A percentile compares a stretch with the other conserved stretches of the same genome.
Conservation (phyloP, 2,888 invertebrate species). For the Trachelus tabidus region DNA sequence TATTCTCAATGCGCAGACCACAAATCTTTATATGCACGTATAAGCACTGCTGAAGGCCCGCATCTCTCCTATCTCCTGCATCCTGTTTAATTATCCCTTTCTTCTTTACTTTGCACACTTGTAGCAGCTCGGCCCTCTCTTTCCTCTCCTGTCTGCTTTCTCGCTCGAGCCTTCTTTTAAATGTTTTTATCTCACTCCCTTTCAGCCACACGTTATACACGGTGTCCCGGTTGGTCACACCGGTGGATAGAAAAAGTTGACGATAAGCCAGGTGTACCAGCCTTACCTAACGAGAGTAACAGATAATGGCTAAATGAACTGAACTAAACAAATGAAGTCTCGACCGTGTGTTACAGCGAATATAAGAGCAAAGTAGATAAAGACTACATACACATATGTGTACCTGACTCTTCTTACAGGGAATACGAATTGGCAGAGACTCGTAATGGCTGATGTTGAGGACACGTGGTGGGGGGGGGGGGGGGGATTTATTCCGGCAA, state of each 20-base stretch:
- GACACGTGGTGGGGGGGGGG: neutral
- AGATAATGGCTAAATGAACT: neutral
- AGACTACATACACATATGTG: neutral
- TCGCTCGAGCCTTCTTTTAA: neutral
- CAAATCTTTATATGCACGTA: neutral
- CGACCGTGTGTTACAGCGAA: neutral
- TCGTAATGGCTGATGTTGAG: neutral
- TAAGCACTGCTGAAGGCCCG: neutral
- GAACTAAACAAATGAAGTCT: neutral
- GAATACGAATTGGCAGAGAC: neutral
- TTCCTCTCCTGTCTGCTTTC: neutral
- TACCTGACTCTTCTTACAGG: neutral
- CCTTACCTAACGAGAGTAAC: neutral
- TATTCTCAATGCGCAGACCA: neutral
- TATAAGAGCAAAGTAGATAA: neutral
- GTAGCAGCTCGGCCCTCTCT: neutral
- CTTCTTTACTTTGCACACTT: neutral
- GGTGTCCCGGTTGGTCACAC: neutral
- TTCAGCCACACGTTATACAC: neutral
- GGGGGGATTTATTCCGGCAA: slow-evolving; percentile 26
- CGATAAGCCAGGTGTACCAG: neutral
- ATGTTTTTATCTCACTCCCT: neutral
- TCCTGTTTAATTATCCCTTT: neutral
- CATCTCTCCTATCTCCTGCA: neutral
- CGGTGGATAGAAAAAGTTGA: neutral